Conservation (phyloP, 2,113 vertebrate species). For the Tonatia bakeri region DNA sequence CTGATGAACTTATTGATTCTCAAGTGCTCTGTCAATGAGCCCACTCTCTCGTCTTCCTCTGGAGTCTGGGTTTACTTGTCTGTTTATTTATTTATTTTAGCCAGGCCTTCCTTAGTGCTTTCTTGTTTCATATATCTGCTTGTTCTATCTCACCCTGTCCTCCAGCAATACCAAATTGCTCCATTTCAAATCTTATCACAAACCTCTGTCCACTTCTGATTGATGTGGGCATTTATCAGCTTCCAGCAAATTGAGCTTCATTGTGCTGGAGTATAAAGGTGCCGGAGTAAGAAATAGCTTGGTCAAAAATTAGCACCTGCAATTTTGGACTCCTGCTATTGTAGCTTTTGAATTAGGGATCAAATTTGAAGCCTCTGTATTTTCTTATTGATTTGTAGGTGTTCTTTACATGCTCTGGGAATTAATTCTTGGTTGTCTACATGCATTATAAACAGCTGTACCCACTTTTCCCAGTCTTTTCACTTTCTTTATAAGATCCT, state of each 20-base stretch:
- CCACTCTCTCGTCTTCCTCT: neutral
- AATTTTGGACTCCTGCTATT: neutral
- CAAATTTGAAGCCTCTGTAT: neutral
- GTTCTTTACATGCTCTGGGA: neutral
- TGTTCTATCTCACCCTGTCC: conserved; percentile 20
- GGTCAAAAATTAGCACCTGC: conserved; percentile 47
- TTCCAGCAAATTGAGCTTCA: conserved; percentile 48
- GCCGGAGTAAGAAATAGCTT: conserved; percentile 43
- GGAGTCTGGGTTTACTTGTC: neutral
- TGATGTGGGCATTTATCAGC: conserved; percentile 55
- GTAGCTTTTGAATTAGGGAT: conserved; percentile 33
- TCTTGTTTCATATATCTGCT: conserved; percentile 30
- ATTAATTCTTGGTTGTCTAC: neutral
- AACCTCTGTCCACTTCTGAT: conserved; percentile 54
- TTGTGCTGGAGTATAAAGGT: neutral
- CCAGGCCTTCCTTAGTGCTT: neutral
- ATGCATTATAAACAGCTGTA: neutral
- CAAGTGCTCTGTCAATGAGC: neutral
- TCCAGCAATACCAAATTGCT: conserved; percentile 44
- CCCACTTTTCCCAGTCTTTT: neutral
- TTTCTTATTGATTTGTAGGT: conserved; percentile 39
- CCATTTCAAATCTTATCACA: conserved; percentile 54
- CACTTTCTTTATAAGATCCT: neutral
- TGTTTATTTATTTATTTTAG: conserved; percentile 25
- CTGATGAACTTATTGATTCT: neutral